Percentiles rank a stretch among this genome's conserved stretches.
Conservation (phyloP, 2,113 vertebrate genomes). For the Seriola dumerili region DNA sequence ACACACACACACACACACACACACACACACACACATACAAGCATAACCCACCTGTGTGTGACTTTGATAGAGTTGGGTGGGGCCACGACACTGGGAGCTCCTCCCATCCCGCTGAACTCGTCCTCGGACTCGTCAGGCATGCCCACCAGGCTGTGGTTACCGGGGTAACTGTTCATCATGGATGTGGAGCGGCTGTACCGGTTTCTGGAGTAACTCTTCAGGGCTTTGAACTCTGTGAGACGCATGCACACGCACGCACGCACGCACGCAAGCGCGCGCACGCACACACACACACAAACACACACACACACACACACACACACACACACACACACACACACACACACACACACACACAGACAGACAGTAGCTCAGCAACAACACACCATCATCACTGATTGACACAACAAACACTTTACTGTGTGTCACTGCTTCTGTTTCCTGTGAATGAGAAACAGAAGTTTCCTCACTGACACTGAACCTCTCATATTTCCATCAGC, state of each 20-base stretch:
- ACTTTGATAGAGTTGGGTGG: slow-evolving; percentile 91
- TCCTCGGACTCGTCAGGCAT: slow-evolving; percentile 83
- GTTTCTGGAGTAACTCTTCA: slow-evolving; percentile 87
- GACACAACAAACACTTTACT: neutral
- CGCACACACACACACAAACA: no score
- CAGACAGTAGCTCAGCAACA: no score
- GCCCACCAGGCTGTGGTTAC: slow-evolving; percentile 82
- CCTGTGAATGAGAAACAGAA: no score
- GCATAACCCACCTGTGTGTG: slow-evolving; percentile 88
- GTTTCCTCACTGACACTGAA: no score
- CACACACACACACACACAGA: no score
- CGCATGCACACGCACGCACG: slow-evolving; percentile 28
- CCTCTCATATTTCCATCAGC: neutral
- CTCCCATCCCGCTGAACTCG: slow-evolving; percentile 92
- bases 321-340: no score
- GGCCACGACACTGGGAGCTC: slow-evolving; percentile 75
- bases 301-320: no score
- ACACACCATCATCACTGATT: no score
- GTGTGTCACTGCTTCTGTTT: no score
- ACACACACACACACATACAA: neutral
- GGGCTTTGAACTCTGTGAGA: slow-evolving; percentile 89
- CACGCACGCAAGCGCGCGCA: no score
- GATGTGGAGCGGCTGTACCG: slow-evolving; percentile 88
- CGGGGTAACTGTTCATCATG: slow-evolving; percentile 61
- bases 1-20: no score